Evolutionary conservation across 2,888 invertebrate genomes (phyloP).

Genomic region (Scrobipalpa costella): DNA sequence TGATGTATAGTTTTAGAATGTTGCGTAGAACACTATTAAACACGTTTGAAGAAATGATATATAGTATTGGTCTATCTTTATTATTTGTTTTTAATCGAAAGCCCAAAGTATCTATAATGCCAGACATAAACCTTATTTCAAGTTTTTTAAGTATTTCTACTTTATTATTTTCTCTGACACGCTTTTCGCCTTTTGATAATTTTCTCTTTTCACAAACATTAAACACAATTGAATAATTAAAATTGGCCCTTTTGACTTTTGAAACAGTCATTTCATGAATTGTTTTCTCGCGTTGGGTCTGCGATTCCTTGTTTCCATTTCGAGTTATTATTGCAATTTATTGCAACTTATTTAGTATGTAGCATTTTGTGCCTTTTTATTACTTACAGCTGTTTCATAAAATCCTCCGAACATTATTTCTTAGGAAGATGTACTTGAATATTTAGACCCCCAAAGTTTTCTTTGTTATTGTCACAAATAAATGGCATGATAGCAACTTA

Average conservation of each 20-base stretch:
- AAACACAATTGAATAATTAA: constrained; percentile 50
- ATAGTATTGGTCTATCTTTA: neutral
- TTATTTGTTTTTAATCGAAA: neutral
- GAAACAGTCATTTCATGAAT: constrained; percentile 15
- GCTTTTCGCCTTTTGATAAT: constrained; percentile 51
- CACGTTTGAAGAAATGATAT: neutral
- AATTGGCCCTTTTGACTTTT: constrained; percentile 21
- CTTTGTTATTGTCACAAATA: neutral
- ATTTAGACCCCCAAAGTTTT: neutral
- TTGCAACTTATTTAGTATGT: constrained; percentile 29
- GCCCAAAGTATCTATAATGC: neutral
- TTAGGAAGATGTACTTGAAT: neutral
- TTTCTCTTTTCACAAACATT: constrained; percentile 81
- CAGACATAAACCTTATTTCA: neutral
- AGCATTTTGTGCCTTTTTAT: constrained; percentile 7
- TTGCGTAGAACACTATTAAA: constrained; percentile 31
- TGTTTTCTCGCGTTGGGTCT: constrained; percentile 45
- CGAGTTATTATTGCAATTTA: constrained; percentile 30
- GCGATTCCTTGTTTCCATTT: constrained; percentile 42
- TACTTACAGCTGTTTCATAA: neutral
- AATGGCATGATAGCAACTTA: neutral
- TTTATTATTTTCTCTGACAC: constrained; percentile 30
- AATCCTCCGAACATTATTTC: neutral
- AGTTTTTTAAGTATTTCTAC: neutral
- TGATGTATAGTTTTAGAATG: constrained; percentile 38